These are phyloP conservation scores for Phacellophora camtschatica DNA, from an alignment of 30 jellyfish, hydroid and myxozoan genomes.

Conservation along the genomic window DNA sequence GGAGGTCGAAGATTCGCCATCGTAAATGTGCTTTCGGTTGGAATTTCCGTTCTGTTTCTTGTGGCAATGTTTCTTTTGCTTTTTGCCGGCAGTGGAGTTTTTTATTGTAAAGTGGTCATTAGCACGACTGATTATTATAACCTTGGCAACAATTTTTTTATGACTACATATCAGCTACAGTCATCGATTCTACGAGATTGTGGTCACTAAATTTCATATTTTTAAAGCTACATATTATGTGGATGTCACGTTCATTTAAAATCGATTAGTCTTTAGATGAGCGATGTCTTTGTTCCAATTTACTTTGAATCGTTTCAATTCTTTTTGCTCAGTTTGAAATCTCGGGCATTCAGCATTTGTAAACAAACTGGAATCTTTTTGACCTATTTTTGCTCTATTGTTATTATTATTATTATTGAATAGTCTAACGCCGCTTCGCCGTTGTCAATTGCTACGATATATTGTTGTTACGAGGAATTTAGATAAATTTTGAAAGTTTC, in stretches of 20 bases:
- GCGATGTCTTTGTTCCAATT: constrained; percentile 45
- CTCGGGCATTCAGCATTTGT: constrained; percentile 6
- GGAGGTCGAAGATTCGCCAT: constrained; percentile 77
- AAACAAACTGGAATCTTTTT: constrained; percentile 9
- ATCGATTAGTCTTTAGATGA: constrained; percentile 36
- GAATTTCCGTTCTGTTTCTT: constrained; percentile 32
- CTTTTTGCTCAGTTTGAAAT: background rate
- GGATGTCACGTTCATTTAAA: constrained; percentile 4
- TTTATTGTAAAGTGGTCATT: constrained; percentile 55
- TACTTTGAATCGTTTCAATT: background rate
- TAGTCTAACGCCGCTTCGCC: too few species aligned
- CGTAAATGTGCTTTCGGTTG: constrained; percentile 21
- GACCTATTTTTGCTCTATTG: too few species aligned
- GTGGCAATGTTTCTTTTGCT: constrained; percentile 33
- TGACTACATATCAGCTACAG: constrained; percentile 62
- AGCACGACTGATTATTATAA: constrained; percentile 26
- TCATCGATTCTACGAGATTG: constrained; percentile 57
- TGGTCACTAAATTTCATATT: constrained; percentile 43
- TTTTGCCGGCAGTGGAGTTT: constrained; percentile 66
- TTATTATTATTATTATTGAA: too few species aligned
- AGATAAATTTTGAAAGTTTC: too few species aligned
- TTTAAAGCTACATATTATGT: constrained; percentile 29
- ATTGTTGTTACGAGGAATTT: too few species aligned
- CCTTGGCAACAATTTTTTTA: constrained; percentile 49
- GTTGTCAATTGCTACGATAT: too few species aligned